phyloP scores from a whole-genome alignment of 2,888 invertebrate genomes.

The Drosophila siamana region DNA sequence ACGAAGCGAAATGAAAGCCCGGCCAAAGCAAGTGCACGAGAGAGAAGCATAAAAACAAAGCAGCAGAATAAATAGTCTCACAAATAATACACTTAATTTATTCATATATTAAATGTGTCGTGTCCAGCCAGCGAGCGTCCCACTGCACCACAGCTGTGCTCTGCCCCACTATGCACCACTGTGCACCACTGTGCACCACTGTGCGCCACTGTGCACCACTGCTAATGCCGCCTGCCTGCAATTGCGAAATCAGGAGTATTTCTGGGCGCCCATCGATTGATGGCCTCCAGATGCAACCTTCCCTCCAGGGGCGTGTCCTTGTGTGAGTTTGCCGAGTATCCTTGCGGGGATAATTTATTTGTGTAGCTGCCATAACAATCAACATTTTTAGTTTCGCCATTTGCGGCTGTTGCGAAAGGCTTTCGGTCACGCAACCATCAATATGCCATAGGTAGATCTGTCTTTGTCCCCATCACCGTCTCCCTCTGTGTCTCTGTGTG shows the following conservation, averaged over 20 bases:
- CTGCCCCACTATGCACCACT: no score
- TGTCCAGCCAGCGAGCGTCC: no score
- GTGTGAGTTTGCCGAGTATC: no score
- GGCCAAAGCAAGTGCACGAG: neutral
- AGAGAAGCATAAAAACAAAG: no score
- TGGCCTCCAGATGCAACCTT: neutral
- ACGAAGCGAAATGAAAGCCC: slow-evolving; percentile 23
- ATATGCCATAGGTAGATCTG: slow-evolving; percentile 25
- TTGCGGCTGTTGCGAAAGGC: slow-evolving; percentile 24
- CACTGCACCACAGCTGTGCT: neutral
- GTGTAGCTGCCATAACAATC: slow-evolving; percentile 42
- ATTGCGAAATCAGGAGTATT: slow-evolving; percentile 15
- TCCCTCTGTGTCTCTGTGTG: neutral
- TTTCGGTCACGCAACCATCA: slow-evolving; percentile 52
- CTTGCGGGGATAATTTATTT: slow-evolving; percentile 43
- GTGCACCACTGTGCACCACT: no score
- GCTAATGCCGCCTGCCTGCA: no score
- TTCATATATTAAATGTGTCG: slow-evolving; percentile 58
- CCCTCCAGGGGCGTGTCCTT: neutral
- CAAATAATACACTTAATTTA: slow-evolving; percentile 67
- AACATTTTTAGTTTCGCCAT: slow-evolving; percentile 36
- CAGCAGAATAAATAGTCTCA: slow-evolving; percentile 25
- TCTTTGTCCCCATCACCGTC: neutral
- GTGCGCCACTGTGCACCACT: no score
- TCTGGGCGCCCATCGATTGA: neutral